A percentile compares a stretch with the other conserved stretches of the same genome.
These are phyloP conservation scores for Lithosia quadra DNA, from an alignment of 2,888 invertebrate species.

Conservation along the genomic window DNA sequence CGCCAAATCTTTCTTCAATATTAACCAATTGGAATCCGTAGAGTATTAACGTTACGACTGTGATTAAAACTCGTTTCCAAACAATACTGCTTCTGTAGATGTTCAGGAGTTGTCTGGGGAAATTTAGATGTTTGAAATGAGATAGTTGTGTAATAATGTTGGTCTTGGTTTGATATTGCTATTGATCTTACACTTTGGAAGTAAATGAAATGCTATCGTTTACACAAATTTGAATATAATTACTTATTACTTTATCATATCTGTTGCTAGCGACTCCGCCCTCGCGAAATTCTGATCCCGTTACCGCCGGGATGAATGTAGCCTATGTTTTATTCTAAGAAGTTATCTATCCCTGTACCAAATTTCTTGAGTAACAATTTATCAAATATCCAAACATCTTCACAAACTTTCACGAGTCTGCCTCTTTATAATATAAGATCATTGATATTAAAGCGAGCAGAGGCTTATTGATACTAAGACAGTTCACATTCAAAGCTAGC, in stretches of 20 bases:
- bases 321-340: no score
- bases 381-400: no score
- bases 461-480: background rate
- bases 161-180: background rate
- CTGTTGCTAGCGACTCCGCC: no score
- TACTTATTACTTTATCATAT: background rate
- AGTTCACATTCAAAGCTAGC: background rate
- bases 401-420: no score
- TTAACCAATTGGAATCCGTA: background rate
- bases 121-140: conserved; percentile 14
- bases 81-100: conserved; percentile 18
- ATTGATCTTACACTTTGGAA: background rate
- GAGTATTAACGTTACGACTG: background rate
- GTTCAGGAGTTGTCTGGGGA: conserved; percentile 26
- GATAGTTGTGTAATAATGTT: background rate
- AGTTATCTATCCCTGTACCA: no score
- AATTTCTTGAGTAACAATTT: no score
- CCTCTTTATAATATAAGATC: no score
- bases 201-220: background rate
- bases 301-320: no score
- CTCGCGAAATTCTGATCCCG: no score
- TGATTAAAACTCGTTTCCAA: background rate
- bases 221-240: background rate
- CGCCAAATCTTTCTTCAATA: background rate
- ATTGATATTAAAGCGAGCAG: no score